Evolutionary conservation across 2,888 invertebrate species (phyloP).

Genomic region (Chrysina gloriosa): DNA sequence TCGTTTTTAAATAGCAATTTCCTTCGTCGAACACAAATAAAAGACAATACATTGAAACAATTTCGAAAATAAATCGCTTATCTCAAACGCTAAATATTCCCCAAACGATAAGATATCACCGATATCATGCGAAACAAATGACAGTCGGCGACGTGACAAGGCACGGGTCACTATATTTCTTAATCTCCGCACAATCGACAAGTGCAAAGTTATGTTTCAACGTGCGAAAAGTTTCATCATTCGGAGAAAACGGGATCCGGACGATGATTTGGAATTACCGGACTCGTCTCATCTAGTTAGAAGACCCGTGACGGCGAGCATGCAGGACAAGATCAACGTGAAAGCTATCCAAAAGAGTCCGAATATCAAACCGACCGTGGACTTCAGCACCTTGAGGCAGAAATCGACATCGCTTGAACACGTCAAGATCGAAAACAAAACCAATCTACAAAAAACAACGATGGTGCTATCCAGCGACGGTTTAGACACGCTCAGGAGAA

Average conservation of each 20-base stretch:
- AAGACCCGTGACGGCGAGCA: slow-evolving; percentile 40
- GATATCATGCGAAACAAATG: slow-evolving; percentile 20
- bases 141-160: slow-evolving; percentile 24
- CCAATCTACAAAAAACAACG: slow-evolving; percentile 12
- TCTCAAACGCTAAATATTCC: background rate
- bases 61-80: too few relatives aligned
- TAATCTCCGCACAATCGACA: too few relatives aligned
- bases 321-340: slow-evolving; percentile 35
- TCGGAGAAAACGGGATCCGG: slow-evolving; percentile 49
- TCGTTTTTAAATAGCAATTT: too few relatives aligned
- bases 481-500: slow-evolving; percentile 24
- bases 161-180: slow-evolving; percentile 18
- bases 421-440: background rate
- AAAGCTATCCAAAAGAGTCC: background rate
- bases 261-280: slow-evolving; percentile 49
- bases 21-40: too few relatives aligned
- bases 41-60: too few relatives aligned
- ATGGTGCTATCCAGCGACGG: slow-evolving; percentile 30
- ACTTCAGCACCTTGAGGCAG: slow-evolving; percentile 35
- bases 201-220: slow-evolving; percentile 47
- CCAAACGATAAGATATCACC: slow-evolving; percentile 10
- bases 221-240: slow-evolving; percentile 58
- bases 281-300: slow-evolving; percentile 57
- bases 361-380: slow-evolving; percentile 26
- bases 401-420: slow-evolving; percentile 34